Evolutionary conservation across 2,888 invertebrate species (phyloP), one percentile per base, ranked within the genome.

Genomic region (Leucophenga montana): DNA sequence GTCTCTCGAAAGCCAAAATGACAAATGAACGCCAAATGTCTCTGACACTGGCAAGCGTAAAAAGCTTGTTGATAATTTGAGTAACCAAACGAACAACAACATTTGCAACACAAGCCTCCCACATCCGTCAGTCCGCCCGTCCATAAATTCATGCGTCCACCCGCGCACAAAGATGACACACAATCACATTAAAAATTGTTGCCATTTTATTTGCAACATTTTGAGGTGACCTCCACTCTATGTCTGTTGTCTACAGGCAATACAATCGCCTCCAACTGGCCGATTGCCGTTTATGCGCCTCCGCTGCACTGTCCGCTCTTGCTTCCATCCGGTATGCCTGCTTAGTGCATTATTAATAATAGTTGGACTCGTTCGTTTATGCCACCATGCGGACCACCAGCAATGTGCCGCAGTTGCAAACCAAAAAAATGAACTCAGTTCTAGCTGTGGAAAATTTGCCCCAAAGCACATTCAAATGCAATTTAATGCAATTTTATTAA

Each of bases 401-500:
- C 84, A 83, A 76, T 67, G 67, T 57, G 57, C 31, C n/a, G 57
- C 18, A 57, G 20, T 22, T 27, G 18, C 31, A 22, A 18, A 14
- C 31, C 20, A 18, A 22, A 27, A 27, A 5, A 27, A 31, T 14
- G 27, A 14, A 27, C 5, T 9, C 18, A 22, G 27, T 20, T 22
- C 18, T 14, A 14, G 22, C 22, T 56, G 33, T 50, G 3, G n/a
- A 22, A 62, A 48, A 22, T 16, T 57, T 33, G 76, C 74, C 76
- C 78, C 85, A 83, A 84, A 85, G 84, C 83, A 77, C 78, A 84
- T 86, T 86, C 85, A 85, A 85, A 85, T 83, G 86, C 85, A 84
- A 84, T 85, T 86, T 83, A 83, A 86, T 85, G 87, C 85, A 86
- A 82, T 86, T 86, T 85, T 85, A 84, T 85, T 85, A 85, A 84